A percentile compares a stretch with the other conserved stretches of the same genome.
Evolutionary conservation across 2,888 invertebrate species (phyloP).

Genomic region (Eledona agricola): DNA sequence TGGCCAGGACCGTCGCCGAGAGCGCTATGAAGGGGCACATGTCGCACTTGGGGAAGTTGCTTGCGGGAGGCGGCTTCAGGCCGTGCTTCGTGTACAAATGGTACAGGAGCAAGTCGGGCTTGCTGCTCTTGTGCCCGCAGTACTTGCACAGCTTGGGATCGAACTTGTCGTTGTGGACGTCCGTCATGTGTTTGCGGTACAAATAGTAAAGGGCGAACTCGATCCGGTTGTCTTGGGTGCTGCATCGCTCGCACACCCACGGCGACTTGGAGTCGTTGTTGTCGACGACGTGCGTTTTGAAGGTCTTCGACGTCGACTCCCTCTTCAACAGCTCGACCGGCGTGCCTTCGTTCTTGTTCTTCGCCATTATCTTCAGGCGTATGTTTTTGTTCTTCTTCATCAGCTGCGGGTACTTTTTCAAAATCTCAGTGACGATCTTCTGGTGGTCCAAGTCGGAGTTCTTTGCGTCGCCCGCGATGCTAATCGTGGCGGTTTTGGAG

Average conservation of each 20-base stretch:
- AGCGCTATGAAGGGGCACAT: constrained; percentile 79
- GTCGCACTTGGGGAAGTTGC: constrained; percentile 81
- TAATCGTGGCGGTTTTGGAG: constrained; percentile 61
- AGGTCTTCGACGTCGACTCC: constrained; percentile 14
- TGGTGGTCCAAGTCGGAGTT: constrained; percentile 68
- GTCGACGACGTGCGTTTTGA: constrained; percentile 2
- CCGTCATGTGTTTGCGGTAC: constrained; percentile 83
- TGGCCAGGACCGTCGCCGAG: constrained; percentile 74
- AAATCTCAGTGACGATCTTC: constrained; percentile 85
- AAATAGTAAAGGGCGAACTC: constrained; percentile 81
- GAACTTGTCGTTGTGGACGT: constrained; percentile 80
- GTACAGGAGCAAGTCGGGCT: constrained; percentile 77
- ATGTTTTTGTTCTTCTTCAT: constrained; percentile 89
- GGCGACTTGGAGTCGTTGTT: constrained; percentile 71
- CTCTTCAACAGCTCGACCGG: constrained; percentile 22
- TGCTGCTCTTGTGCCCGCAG: constrained; percentile 80
- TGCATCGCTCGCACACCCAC: constrained; percentile 78
- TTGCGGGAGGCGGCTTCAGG: constrained; percentile 74
- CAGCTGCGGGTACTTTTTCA: constrained; percentile 88
- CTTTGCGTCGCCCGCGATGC: constrained; percentile 50
- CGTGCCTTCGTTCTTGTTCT: constrained; percentile 32
- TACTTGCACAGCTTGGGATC: constrained; percentile 83
- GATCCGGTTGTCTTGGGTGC: constrained; percentile 66
- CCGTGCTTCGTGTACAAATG: constrained; percentile 84
- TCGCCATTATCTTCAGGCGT: constrained; percentile 83